Base-by-base conservation (phyloP, 1,140 invertebrate genomes). In the Anastrepha ludens region DNA sequence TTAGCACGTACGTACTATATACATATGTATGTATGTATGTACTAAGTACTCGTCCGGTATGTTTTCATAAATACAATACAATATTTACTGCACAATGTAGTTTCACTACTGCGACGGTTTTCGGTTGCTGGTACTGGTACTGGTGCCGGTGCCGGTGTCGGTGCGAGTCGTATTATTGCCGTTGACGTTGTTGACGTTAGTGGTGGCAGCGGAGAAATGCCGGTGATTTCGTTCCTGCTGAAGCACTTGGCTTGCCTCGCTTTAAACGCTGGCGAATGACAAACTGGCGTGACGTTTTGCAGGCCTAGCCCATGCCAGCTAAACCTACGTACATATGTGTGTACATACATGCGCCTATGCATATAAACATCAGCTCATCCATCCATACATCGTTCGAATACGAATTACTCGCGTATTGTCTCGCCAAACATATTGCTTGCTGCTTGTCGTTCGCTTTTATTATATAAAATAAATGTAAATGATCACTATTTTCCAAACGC, bases 191-290 rank as follows among this genome's bases (percentile, higher is more conserved):
- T 13, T 81, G 74, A 29, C 41, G 41, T 41, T 47, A 44, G 67
- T 55, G 74, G 3, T 13, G 47, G 74, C 44, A 55, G 74, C 74
- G 47, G 74, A 47, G 74, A 81, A 81, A 81, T 81, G 74, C 74
- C 74, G 74, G 47, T 55, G 74, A 55, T 81, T 41, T 20, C 20
- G 74, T 58, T 11, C 13, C 41, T n/a, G 60, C 15, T 62, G 15
- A 62, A n/a, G 64, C 29, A 20, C 29, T 67, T 67, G 6, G 6
- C 64, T 67, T 67, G 74, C n/a, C 55, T 58, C 47, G 47, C 50
- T 81, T 81, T 81, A 81, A 81, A 55, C 74, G 62, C 86, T 67
- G 86, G 67, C 64, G 86, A 87, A 70, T 87, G 86, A 87, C 86
- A 87, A 87, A 87, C 62, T 87, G 86, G 47, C 62, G 64, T 87